Percentiles rank a stretch among this genome's conserved stretches.
Conservation (phyloP, 2,797 vertebrate species). For the Pseudomugil tenellus region DNA sequence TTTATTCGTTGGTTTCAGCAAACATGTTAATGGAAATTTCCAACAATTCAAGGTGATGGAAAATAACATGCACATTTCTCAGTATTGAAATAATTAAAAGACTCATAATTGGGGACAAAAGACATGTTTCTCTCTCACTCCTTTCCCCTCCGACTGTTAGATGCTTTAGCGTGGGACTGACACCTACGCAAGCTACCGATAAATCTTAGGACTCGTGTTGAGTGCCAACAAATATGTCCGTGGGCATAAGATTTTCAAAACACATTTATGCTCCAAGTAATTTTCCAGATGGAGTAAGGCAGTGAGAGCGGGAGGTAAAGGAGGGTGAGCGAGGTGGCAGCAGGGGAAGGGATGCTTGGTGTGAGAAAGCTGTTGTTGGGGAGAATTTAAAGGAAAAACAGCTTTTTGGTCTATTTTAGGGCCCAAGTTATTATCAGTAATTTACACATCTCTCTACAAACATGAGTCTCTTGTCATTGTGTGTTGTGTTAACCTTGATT, state of each 20-base stretch:
- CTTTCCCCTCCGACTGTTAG: constrained; percentile 54
- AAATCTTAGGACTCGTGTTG: constrained; percentile 42
- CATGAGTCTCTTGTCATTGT: constrained; percentile 13
- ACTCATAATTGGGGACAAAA: constrained; percentile 14
- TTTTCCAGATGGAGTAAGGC: constrained; percentile 29
- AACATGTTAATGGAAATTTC: background rate
- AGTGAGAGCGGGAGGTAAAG: background rate
- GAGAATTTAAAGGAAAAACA: constrained; percentile 17
- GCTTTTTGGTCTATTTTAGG: constrained; percentile 27
- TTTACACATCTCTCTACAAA: constrained; percentile 4
- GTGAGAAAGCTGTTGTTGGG: background rate
- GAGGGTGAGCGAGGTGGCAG: background rate
- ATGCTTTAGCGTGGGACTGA: constrained; percentile 63
- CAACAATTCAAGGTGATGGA: constrained; percentile 10
- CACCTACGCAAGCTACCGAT: constrained; percentile 32
- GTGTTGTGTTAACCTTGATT: constrained; percentile 1
- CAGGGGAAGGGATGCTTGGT: background rate
- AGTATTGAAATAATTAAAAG: constrained; percentile 8
- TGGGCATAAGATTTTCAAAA: constrained; percentile 47
- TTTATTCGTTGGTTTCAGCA: too few species aligned
- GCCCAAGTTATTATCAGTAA: constrained; percentile 10
- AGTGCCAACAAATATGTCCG: too few species aligned
- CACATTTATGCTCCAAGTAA: constrained; percentile 33
- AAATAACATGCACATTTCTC: background rate
- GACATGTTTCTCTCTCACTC: constrained; percentile 4